These are phyloP conservation scores for Drosophila ananassae DNA, from an alignment of 1,140 invertebrate species.

Conservation along the genomic window DNA sequence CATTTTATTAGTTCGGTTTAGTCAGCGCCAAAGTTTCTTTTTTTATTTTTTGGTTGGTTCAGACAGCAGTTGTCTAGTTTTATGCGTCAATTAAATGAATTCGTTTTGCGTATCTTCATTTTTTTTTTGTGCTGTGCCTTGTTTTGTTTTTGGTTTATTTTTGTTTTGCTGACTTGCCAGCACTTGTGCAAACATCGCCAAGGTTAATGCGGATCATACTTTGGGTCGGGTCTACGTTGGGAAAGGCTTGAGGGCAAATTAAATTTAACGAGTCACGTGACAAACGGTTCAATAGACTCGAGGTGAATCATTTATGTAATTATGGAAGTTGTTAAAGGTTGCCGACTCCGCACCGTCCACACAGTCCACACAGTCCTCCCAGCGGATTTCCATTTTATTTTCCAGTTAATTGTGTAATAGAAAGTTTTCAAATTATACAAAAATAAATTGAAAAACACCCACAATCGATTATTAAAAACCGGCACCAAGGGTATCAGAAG, in stretches of 20 bases:
- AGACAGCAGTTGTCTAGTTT: conserved; percentile 25
- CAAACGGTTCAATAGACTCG: conserved; percentile 45
- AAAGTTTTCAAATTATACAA: background rate
- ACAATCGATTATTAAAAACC: conserved; percentile 10
- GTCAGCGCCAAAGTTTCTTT: background rate
- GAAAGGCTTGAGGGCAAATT: conserved; percentile 30
- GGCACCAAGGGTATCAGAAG: conserved; percentile 2
- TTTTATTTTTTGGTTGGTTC: background rate
- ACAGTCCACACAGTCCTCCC: background rate
- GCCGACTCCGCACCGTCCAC: background rate
- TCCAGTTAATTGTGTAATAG: background rate
- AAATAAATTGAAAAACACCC: background rate
- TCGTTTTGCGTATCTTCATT: conserved; percentile 19
- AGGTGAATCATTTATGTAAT: conserved; percentile 31
- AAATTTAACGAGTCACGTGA: conserved; percentile 55
- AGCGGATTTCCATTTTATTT: too few species aligned
- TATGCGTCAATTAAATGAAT: conserved; percentile 29
- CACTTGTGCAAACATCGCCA: conserved; percentile 61
- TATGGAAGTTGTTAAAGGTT: background rate
- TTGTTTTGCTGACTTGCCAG: conserved; percentile 22
- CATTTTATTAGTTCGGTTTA: conserved; percentile 27
- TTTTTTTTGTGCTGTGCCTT: conserved; percentile 14
- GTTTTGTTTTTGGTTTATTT: conserved; percentile 17
- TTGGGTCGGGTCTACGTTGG: conserved; percentile 33
- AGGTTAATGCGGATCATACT: conserved; percentile 58